These are phyloP conservation scores for Sisor rabdophorus DNA, from an alignment of 2,113 vertebrate species.

Conservation along the genomic window DNA sequence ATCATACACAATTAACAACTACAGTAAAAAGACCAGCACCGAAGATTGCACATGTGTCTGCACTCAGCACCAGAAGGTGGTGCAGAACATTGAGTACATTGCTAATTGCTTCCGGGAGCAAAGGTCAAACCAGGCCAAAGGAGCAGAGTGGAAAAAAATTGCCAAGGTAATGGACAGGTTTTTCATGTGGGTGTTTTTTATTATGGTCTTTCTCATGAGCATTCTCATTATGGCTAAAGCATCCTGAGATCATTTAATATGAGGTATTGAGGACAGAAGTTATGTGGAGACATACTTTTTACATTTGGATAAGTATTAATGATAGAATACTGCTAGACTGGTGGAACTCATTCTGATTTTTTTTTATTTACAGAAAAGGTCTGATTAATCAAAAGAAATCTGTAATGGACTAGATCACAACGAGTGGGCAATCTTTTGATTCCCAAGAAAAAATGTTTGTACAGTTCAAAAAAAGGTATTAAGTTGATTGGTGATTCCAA, in stretches of 20 bases:
- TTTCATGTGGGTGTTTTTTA: conserved; percentile 98
- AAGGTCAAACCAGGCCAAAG: conserved; percentile 81
- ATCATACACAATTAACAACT: conserved; percentile 18
- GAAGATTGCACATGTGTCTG: conserved; percentile 17
- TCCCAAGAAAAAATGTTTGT: too few species aligned
- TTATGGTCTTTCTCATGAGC: conserved; percentile 98
- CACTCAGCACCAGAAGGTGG: conserved; percentile 63
- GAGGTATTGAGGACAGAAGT: neutral
- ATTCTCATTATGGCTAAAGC: conserved; percentile 89
- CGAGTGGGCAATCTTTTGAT: too few species aligned
- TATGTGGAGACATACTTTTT: neutral
- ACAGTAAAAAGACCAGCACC: conserved; percentile 14
- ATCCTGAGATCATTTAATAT: conserved; percentile 57
- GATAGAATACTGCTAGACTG: neutral
- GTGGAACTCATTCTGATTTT: neutral
- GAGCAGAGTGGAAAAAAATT: conserved; percentile 93
- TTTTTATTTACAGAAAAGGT: neutral
- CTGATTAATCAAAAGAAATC: neutral
- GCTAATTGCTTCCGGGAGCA: conserved; percentile 88
- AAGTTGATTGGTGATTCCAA: too few species aligned
- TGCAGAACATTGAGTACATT: conserved; percentile 90
- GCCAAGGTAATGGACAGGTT: conserved; percentile 98
- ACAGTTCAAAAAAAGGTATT: too few species aligned
- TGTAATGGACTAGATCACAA: neutral
- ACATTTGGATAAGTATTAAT: neutral